These are phyloP conservation scores for Neodiprion fabricii DNA, from an alignment of 1,140 invertebrate species.

Conservation along the genomic window DNA sequence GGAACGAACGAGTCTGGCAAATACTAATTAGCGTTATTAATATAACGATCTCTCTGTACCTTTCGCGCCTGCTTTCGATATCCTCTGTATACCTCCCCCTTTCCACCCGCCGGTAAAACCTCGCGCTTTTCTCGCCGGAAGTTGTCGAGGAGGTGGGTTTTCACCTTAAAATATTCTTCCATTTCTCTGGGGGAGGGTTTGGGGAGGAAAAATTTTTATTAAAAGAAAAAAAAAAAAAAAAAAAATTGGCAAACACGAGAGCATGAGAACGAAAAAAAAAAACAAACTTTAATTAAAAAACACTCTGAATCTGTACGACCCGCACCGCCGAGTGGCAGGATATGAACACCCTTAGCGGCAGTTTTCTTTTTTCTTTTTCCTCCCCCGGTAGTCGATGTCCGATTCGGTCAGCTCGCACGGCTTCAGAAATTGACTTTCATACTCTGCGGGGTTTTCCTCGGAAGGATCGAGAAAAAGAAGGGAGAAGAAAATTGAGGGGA, in stretches of 20 bases:
- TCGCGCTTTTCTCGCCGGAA: too few species aligned
- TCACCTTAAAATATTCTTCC: too few species aligned
- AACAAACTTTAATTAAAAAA: not conserved
- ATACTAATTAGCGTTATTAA: conserved; percentile 6
- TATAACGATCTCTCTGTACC: not conserved
- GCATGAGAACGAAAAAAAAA: not conserved
- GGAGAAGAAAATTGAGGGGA: not conserved
- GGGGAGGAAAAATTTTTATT: not conserved
- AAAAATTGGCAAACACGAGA: not conserved
- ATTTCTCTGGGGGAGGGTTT: too few species aligned
- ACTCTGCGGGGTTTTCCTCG: not conserved
- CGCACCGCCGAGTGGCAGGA: too few species aligned
- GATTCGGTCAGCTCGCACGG: conserved; percentile 3
- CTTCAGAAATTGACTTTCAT: not conserved
- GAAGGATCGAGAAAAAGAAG: conserved; percentile 15
- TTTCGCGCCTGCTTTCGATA: conserved; percentile 1
- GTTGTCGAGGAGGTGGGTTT: too few species aligned
- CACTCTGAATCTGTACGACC: not conserved
- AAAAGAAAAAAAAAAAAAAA: not conserved
- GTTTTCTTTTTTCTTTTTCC: not conserved
- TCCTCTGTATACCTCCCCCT: not conserved
- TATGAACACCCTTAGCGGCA: too few species aligned
- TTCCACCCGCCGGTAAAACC: not conserved
- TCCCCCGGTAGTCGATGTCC: not conserved
- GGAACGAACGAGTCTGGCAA: not conserved